Evolutionary conservation across 2,888 invertebrate species (phyloP), one percentile per base, ranked within the genome.

Genomic region (Trissoscelio sp.): DNA sequence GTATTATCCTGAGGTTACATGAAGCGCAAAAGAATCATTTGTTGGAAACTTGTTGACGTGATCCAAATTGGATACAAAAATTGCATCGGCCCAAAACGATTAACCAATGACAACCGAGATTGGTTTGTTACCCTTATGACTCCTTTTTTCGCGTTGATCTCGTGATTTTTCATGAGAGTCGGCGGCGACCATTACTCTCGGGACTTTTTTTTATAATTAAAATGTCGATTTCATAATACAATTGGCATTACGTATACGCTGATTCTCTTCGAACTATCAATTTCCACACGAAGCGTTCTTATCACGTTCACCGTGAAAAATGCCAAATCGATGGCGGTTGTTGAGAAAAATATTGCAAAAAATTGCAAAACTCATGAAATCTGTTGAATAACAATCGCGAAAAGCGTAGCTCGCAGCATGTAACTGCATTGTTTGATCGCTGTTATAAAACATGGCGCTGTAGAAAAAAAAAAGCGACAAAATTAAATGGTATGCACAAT

Each of bases 401-500:
- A 62, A 51, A 39, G 16, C 37, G 31, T 53, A 42, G 58, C 7
- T 53, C 42, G 0, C 28, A 24, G 3, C 12, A 22, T 9, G 5
- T 14, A 37, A 44, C 53, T 62, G 39, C 12, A 34, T 62, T 18
- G 64, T 55, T 55, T 37, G 46, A 57, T 64, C 22, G 46, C 57
- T n/a, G 31, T 55, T 66, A 73, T 53, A 51, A 73, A 73, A 62
- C 48, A 34, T 16, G 20, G 42, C n/a, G 24, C 11, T 62, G 34
- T 37, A 46, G 9, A 3, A 34, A 34, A 42, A 62, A 53, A 72
- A 64, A 78, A 53, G 62, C 24, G 55, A 34, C 44, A 42, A 70
- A 70, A 48, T 69, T 77, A 69, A 62, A 60, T 77, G 53, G 16
- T 58, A 39, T 58, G 58, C 48, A 62, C 53, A 69, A 55, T 53